Evolutionary conservation across 2,797 vertebrate genomes (phyloP), one percentile per base, ranked within the genome.

Genomic region (Oryzias sinensis): DNA sequence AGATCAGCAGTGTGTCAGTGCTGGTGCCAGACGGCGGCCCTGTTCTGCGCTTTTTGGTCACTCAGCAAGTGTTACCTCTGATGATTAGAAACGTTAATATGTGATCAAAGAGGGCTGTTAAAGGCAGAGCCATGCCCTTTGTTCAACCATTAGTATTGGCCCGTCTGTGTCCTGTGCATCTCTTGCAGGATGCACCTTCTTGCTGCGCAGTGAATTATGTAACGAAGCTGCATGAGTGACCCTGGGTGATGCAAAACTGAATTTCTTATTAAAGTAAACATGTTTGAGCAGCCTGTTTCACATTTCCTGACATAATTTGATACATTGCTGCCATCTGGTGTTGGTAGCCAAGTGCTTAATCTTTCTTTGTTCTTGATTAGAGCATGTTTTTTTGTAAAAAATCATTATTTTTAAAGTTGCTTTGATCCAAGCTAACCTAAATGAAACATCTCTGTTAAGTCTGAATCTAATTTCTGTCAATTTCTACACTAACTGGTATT

Each of bases 321-420:
- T 74, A 17, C 79, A 64, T 57, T 86, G 82, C 82, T 85, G 86
- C 88, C 88, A 87, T 82, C 88, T 90, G 80, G 81, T 86, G 87
- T 55, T 77, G 54, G 14, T 17, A 29, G 51, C 62, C 43, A 24
- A 49, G 58, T 15, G 22, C 24, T 58, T 44, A 44, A 43, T 37
- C 8, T 5, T 58, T 53, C 40, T 43, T 56, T 58, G 74, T 2
- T 18, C 25, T 44, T 37, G 33, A 37, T 37, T 9, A 37, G 33
- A 37, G 33, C 9, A 37, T 11, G 33, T 37, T 11, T 37, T 33
- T 22, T 22, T 22, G 20, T 22, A 22, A 22, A 22, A 22, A 22
- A 0, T 4, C 40, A 25, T 40, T 59, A 41, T 46, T 52, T 7
- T 61, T n/a, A 25, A 25, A 22, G 50, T 20, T 41, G 17, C 22